Percentiles rank a stretch among this genome's conserved stretches.
phyloP scores from a whole-genome alignment of 1,140 invertebrate species.

The Zaprionus ornatus region DNA sequence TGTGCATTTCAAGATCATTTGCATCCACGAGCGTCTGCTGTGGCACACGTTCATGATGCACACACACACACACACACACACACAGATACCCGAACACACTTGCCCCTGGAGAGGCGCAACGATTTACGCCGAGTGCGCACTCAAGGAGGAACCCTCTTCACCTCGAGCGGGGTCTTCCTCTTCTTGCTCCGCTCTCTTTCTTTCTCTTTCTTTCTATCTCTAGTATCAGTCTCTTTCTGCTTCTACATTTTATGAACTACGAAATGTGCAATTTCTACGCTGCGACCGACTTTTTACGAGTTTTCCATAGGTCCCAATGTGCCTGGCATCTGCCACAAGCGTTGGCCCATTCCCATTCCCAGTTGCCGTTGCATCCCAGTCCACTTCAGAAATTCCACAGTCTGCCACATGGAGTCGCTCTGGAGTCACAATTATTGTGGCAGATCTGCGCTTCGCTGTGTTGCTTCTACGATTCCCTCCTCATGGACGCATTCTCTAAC shows the following conservation, averaged over 20 bases:
- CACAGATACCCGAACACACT: conserved; percentile 26
- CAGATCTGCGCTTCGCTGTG: conserved; percentile 1
- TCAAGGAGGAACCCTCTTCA: conserved; percentile 41
- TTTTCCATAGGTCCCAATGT: conserved; percentile 74
- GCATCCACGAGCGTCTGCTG: conserved; percentile 36
- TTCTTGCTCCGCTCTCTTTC: not conserved
- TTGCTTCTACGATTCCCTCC: conserved; percentile 19
- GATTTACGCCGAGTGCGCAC: conserved; percentile 34
- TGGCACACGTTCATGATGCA: conserved; percentile 16
- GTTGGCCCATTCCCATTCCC: conserved; percentile 53
- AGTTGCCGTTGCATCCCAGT: conserved; percentile 30
- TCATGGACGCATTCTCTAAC: conserved; percentile 32
- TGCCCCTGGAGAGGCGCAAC: conserved; percentile 9
- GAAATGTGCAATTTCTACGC: conserved; percentile 70
- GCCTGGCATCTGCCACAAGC: conserved; percentile 62
- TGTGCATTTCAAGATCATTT: conserved; percentile 75
- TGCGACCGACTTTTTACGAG: conserved; percentile 57
- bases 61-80: conserved; percentile 15
- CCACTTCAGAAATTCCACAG: conserved; percentile 72
- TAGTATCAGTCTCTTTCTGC: conserved; percentile 15
- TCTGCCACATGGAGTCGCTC: conserved; percentile 70
- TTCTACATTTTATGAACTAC: conserved; percentile 67
- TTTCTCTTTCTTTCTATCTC: not conserved
- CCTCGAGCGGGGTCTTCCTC: conserved; percentile 1
- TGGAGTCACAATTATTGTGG: conserved; percentile 28